Conservation (phyloP, 1,140 invertebrate species). For the Caenorhabditis latens region DNA sequence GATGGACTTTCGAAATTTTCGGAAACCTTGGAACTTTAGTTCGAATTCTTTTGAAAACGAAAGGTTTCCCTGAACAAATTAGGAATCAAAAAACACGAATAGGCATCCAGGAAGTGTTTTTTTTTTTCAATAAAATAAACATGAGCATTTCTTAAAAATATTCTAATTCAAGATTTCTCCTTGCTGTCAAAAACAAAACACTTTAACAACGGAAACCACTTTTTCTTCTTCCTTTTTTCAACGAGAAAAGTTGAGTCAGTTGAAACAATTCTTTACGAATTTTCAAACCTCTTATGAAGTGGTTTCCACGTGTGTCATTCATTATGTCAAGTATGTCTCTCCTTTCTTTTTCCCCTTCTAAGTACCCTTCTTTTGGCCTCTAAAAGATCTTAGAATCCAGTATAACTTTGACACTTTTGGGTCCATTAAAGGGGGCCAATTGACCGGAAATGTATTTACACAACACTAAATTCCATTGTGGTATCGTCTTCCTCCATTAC, state of each 20-base stretch:
- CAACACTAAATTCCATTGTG: conserved; percentile 52
- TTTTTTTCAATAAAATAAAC: no score
- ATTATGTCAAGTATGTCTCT: conserved; percentile 34
- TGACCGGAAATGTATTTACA: conserved; percentile 54
- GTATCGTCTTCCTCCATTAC: conserved; percentile 50
- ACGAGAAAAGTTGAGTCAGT: neutral
- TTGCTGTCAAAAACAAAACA: neutral
- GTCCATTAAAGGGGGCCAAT: conserved; percentile 35
- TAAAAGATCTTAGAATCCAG: conserved; percentile 4
- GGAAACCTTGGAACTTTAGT: neutral
- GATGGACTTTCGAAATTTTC: neutral
- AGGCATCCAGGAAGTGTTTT: no score
- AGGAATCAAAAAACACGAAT: no score
- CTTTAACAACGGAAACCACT: neutral
- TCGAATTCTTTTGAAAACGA: no score
- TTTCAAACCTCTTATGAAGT: conserved; percentile 32
- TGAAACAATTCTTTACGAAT: neutral
- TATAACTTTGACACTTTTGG: conserved; percentile 47
- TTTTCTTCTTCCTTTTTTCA: neutral
- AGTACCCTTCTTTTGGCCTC: conserved; percentile 5
- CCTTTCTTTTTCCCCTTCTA: neutral
- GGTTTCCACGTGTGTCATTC: conserved; percentile 34
- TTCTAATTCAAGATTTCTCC: no score
- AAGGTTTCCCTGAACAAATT: no score
- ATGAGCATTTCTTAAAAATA: no score